These are phyloP conservation scores for Indri indri DNA, from an alignment of 2,113 vertebrate genomes.

Conservation along the genomic window DNA sequence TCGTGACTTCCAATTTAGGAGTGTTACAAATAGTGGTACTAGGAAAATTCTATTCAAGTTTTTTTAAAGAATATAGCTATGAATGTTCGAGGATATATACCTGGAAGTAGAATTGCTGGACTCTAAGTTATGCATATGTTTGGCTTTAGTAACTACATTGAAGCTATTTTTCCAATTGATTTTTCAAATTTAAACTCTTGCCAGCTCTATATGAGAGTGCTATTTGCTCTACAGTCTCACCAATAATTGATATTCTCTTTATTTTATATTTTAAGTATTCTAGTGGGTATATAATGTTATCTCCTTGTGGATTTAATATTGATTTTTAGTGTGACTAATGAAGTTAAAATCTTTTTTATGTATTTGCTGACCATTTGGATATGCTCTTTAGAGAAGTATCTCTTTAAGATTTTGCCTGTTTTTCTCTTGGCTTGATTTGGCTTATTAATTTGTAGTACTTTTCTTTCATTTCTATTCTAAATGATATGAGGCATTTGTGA, in stretches of 20 bases:
- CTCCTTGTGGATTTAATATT: neutral
- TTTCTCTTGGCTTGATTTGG: neutral
- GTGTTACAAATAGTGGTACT: neutral
- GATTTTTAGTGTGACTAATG: neutral
- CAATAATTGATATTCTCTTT: neutral
- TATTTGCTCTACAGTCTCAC: neutral
- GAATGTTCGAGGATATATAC: too few species aligned
- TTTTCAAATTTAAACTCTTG: neutral
- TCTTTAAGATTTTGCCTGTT: neutral
- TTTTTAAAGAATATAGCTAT: neutral
- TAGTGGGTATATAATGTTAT: neutral
- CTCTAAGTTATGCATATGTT: neutral
- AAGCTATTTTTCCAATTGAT: neutral
- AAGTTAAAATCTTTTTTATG: neutral
- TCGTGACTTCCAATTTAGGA: neutral
- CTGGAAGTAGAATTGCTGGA: neutral
- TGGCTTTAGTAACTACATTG: neutral
- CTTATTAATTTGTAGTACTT: neutral
- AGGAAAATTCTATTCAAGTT: neutral
- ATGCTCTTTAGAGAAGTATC: neutral
- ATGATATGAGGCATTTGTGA: neutral
- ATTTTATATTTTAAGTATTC: conserved; percentile 8
- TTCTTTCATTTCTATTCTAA: neutral
- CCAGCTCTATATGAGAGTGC: neutral
- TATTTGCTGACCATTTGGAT: neutral